These are phyloP conservation scores for Brachionus paranguensis DNA, from an alignment of 1,140 invertebrate genomes.

Conservation along the genomic window DNA sequence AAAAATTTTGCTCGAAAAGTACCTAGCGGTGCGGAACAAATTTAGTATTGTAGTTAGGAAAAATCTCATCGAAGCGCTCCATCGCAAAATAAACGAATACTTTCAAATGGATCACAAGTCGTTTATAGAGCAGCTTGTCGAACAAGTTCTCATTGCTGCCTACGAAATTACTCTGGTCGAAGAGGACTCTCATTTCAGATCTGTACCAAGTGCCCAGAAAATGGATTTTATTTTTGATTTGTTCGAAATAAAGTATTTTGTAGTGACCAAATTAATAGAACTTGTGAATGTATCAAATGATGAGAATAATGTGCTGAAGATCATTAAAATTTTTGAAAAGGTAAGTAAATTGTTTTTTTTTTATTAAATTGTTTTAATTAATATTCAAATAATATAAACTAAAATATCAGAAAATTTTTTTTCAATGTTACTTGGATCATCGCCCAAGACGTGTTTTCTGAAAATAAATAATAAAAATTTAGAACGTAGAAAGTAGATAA, in stretches of 20 bases:
- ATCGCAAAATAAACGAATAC: conserved; percentile 12
- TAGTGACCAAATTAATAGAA: neutral
- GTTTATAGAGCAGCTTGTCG: conserved; percentile 2
- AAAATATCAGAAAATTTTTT: neutral
- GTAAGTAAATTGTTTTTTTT: neutral
- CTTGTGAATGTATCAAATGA: neutral
- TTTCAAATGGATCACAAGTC: conserved; percentile 3
- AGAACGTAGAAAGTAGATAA: too few species aligned
- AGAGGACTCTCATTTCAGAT: conserved; percentile 14
- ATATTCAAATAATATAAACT: too few species aligned
- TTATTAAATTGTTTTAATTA: neutral
- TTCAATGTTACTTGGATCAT: too few species aligned
- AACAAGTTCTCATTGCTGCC: neutral
- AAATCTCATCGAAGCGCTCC: neutral
- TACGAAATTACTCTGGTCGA: neutral
- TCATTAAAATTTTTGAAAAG: conserved; percentile 21
- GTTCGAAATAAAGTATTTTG: conserved; percentile 25
- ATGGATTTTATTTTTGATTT: neutral
- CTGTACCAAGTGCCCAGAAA: neutral
- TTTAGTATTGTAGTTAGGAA: neutral
- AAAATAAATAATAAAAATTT: too few species aligned
- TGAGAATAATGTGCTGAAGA: conserved; percentile 1
- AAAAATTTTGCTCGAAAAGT: conserved; percentile 9
- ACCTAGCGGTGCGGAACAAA: neutral
- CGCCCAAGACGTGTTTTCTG: too few species aligned